Percentiles rank a stretch among this genome's conserved stretches.
Evolutionary conservation across 2,113 vertebrate species (phyloP).

Genomic region (Entosphenus tridentatus): DNA sequence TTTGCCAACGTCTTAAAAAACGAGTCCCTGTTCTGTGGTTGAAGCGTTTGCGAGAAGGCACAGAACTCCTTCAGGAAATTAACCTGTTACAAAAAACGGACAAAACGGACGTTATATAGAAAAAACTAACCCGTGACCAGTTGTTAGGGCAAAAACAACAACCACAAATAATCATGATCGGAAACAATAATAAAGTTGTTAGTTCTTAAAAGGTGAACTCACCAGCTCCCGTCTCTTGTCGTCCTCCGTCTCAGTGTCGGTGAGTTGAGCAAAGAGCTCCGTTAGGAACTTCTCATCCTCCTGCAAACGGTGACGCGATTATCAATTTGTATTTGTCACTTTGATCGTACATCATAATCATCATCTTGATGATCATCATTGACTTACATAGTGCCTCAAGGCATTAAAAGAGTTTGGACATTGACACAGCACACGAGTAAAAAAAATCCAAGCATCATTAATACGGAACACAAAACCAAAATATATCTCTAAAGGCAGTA

Average conservation of each 20-base stretch:
- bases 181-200: no score
- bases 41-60: slow-evolving; percentile 89
- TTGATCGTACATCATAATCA: no score
- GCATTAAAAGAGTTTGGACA: no score
- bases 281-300: slow-evolving; percentile 97
- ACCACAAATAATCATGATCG: no score
- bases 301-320: slow-evolving; percentile 21
- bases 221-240: slow-evolving; percentile 83
- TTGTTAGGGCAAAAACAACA: no score
- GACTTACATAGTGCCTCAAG: no score
- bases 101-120: not conserved
- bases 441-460: no score
- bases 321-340: no score
- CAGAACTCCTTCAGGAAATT: slow-evolving; percentile 99
- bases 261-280: slow-evolving; percentile 95
- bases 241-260: slow-evolving; percentile 82
- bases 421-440: no score
- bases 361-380: no score
- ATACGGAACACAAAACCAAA: no score
- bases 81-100: slow-evolving; percentile 30
- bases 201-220: slow-evolving; percentile 14
- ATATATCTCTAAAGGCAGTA: no score
- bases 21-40: slow-evolving; percentile 87
- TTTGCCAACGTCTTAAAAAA: slow-evolving; percentile 97
- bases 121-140: not conserved